phyloP scores from a whole-genome alignment of 2,113 vertebrate species.

The Suncus etruscus region DNA sequence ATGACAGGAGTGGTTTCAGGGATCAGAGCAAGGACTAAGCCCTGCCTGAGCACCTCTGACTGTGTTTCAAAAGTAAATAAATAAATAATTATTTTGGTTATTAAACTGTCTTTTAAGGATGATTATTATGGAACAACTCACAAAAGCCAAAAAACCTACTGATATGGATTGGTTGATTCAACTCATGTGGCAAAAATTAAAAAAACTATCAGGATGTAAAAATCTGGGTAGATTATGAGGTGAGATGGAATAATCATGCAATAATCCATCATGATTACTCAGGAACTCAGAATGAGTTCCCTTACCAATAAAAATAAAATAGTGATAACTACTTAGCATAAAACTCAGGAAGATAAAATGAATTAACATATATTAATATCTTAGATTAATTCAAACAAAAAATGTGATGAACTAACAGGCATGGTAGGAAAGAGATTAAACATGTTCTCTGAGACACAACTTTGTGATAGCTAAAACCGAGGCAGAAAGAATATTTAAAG shows the following conservation, averaged over 20 bases:
- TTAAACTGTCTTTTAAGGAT: not conserved
- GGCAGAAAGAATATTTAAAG: not conserved
- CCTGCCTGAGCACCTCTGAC: too few species aligned
- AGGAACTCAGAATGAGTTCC: not conserved
- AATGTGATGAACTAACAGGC: not conserved
- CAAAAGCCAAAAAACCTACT: not conserved
- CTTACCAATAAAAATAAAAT: not conserved
- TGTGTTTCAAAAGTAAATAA: too few species aligned
- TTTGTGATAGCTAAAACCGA: not conserved
- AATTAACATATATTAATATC: not conserved
- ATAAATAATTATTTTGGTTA: not conserved
- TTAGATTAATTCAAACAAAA: not conserved
- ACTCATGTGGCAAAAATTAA: not conserved
- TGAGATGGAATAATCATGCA: not conserved
- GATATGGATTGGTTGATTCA: not conserved
- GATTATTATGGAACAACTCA: not conserved
- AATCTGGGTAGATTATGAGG: not conserved
- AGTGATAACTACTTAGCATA: not conserved
- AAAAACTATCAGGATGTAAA: not conserved
- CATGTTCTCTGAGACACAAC: not conserved
- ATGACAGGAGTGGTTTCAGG: too few species aligned
- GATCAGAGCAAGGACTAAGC: too few species aligned
- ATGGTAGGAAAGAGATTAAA: too few species aligned
- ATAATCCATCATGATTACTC: too few species aligned
- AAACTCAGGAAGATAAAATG: not conserved